These are phyloP conservation scores for Percopsis omiscomaycus DNA, from an alignment of 2,797 vertebrate species.

Conservation along the genomic window DNA sequence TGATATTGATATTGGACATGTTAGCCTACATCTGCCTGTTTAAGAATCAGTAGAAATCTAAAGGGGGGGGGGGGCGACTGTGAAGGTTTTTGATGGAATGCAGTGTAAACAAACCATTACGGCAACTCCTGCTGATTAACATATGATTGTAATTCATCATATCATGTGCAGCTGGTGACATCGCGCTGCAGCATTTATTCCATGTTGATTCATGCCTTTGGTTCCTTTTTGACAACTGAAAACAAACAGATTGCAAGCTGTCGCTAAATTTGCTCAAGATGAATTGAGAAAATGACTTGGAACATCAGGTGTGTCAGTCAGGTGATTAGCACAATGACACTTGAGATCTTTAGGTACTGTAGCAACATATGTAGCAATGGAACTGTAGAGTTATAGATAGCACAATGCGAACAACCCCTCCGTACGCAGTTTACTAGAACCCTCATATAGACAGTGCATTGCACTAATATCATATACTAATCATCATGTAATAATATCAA, in stretches of 20 bases:
- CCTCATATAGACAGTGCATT: background rate
- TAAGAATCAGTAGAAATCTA: constrained; percentile 54
- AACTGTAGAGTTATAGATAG: constrained; percentile 2
- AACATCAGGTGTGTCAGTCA: constrained; percentile 75
- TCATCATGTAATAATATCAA: too few relatives aligned
- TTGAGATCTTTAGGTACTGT: constrained; percentile 57
- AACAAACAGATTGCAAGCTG: constrained; percentile 76
- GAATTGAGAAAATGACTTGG: constrained; percentile 63
- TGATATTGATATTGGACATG: constrained; percentile 52
- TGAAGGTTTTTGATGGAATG: constrained; percentile 63
- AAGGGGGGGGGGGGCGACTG: constrained; percentile 39
- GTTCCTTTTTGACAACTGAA: constrained; percentile 70
- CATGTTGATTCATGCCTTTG: constrained; percentile 73
- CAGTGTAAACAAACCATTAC: constrained; percentile 73
- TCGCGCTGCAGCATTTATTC: constrained; percentile 71
- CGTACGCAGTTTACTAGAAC: constrained; percentile 2
- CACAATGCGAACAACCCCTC: constrained; percentile 8
- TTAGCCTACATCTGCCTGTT: constrained; percentile 42
- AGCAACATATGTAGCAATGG: constrained; percentile 42
- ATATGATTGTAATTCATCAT: constrained; percentile 78
- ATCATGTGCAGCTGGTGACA: constrained; percentile 74
- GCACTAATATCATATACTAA: background rate
- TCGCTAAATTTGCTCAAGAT: constrained; percentile 62
- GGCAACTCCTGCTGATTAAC: constrained; percentile 74
- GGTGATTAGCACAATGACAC: constrained; percentile 66